Percentiles rank a stretch among this genome's conserved stretches.
These are phyloP conservation scores for Paracanthobrama guichenoti DNA, from an alignment of 2,113 vertebrate genomes.

Conservation along the genomic window DNA sequence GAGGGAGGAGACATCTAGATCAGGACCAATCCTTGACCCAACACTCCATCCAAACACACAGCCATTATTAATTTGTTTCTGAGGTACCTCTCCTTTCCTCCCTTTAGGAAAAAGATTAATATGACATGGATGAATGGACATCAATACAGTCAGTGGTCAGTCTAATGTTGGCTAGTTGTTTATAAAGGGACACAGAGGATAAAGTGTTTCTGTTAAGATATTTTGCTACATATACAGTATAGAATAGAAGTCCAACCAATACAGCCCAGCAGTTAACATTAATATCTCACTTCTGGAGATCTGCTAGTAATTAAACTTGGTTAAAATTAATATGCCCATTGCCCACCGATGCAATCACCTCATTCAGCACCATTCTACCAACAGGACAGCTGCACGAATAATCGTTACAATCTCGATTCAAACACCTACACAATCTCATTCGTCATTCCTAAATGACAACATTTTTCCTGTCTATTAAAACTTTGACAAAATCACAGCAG, in stretches of 20 bases:
- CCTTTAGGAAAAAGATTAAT: neutral
- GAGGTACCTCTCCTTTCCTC: neutral
- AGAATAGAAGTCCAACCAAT: neutral
- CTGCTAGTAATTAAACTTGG: no score
- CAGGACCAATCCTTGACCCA: slow-evolving; percentile 17
- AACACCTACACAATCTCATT: no score
- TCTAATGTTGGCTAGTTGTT: neutral
- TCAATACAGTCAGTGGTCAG: neutral
- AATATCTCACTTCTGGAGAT: neutral
- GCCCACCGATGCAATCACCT: neutral
- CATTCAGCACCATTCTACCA: neutral
- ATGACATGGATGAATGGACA: neutral
- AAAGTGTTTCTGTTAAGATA: neutral
- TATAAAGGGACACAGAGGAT: neutral
- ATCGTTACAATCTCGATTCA: no score
- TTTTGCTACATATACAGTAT: neutral
- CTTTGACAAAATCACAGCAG: no score
- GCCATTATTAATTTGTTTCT: neutral
- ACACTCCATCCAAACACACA: slow-evolving; percentile 3
- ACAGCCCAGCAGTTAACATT: neutral
- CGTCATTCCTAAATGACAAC: no score
- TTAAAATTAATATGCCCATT: no score
- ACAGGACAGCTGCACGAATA: neutral
- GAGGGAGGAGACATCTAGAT: slow-evolving; percentile 48
- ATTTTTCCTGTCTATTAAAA: no score